These are phyloP conservation scores for Microctenopoma lineatum DNA, from an alignment of 2,797 vertebrate genomes.

Conservation along the genomic window DNA sequence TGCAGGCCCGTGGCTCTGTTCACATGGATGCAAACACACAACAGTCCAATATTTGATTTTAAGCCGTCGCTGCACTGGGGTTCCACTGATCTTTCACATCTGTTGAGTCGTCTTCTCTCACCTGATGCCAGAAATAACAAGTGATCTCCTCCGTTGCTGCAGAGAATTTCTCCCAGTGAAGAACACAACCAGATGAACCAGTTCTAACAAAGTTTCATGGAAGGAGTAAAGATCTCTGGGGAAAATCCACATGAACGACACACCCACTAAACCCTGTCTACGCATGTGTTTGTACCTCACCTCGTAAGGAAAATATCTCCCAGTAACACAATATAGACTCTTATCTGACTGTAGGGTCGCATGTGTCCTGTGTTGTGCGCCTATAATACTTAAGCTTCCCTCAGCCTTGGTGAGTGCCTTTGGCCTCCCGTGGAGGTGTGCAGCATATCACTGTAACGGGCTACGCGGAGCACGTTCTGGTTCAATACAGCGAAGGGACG, in stretches of 20 bases:
- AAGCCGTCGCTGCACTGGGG: neutral
- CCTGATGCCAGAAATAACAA: slow-evolving; percentile 9
- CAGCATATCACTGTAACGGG: slow-evolving; percentile 68
- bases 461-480: slow-evolving; percentile 67
- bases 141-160: neutral
- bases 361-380: neutral
- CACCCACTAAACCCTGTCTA: neutral
- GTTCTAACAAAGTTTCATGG: neutral
- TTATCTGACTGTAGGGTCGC: slow-evolving; percentile 10
- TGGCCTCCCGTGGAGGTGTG: slow-evolving; percentile 61
- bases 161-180: neutral
- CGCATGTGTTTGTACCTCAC: too few species aligned
- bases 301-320: too few species aligned
- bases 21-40: neutral
- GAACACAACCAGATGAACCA: neutral
- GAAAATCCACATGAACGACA: neutral
- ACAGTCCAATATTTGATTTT: neutral
- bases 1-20: neutral
- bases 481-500: slow-evolving; percentile 41
- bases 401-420: slow-evolving; percentile 56
- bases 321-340: neutral
- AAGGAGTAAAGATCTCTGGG: neutral
- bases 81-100: neutral
- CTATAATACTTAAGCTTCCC: slow-evolving; percentile 45
- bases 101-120: neutral